phyloP scores from a whole-genome alignment of 2,113 vertebrate genomes.

The Microcebus ravelobensis region DNA sequence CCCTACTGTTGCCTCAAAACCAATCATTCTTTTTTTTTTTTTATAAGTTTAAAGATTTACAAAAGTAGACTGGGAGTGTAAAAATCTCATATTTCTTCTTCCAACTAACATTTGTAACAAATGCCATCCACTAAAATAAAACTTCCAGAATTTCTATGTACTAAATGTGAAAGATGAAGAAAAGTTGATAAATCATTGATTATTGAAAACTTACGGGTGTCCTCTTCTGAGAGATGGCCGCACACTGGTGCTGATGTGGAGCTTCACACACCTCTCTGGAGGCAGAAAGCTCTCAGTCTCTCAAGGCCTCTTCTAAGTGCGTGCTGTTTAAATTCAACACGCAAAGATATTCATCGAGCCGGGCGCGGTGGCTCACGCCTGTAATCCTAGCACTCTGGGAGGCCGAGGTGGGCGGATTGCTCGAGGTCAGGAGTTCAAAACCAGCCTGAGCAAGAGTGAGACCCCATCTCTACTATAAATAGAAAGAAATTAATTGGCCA shows the following conservation, averaged over 20 bases:
- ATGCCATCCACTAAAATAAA: slow-evolving; percentile 66
- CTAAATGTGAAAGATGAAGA: slow-evolving; percentile 2
- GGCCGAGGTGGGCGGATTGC: no score
- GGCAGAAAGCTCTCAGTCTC: neutral
- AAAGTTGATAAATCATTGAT: slow-evolving; percentile 4
- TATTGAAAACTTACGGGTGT: neutral
- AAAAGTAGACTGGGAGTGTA: slow-evolving; percentile 53
- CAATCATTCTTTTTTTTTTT: neutral
- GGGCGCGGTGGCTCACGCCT: no score
- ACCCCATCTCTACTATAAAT: no score
- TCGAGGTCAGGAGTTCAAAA: no score
- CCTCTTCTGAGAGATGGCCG: neutral
- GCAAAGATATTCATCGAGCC: slow-evolving; percentile 5
- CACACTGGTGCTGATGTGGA: neutral
- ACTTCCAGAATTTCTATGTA: slow-evolving; percentile 51
- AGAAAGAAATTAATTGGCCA: no score
- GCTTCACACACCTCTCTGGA: neutral
- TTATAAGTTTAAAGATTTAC: slow-evolving; percentile 43
- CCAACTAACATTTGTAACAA: slow-evolving; percentile 63
- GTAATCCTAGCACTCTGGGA: no score
- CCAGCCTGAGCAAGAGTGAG: no score
- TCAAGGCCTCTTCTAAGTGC: neutral
- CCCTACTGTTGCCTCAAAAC: slow-evolving; percentile 18
- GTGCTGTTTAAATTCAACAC: neutral
- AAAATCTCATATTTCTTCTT: slow-evolving; percentile 57